phyloP scores from a whole-genome alignment of 2,797 vertebrate species.

The Takifugu rubripes region DNA sequence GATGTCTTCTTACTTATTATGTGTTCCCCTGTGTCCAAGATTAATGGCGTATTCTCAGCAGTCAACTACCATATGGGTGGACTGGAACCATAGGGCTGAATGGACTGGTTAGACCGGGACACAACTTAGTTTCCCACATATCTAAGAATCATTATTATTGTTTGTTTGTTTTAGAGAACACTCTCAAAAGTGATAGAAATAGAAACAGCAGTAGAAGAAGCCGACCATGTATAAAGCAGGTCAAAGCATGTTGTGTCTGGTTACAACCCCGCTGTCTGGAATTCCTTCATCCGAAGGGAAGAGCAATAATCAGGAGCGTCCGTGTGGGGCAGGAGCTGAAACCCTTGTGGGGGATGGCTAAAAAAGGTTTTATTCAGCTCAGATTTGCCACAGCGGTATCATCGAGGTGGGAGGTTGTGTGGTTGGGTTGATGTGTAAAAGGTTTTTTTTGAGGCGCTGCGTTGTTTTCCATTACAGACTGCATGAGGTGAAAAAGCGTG shows the following conservation, averaged over 20 bases:
- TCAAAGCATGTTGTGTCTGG: conserved; percentile 56
- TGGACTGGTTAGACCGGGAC: too few species aligned
- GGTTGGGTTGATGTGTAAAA: conserved; percentile 6
- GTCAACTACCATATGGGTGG: too few species aligned
- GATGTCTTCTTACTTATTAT: too few species aligned
- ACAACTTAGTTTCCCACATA: too few species aligned
- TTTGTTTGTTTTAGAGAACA: too few species aligned
- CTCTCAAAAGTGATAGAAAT: neutral
- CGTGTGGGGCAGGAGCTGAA: conserved; percentile 30
- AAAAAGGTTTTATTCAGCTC: conserved; percentile 40
- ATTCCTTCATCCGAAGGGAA: conserved; percentile 46
- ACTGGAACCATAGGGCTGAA: too few species aligned
- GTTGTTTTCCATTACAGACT: conserved; percentile 64
- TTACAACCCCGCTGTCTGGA: conserved; percentile 60
- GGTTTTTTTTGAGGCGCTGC: conserved; percentile 33
- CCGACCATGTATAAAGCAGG: conserved; percentile 15
- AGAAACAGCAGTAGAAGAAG: conserved; percentile 5
- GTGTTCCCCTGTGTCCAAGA: too few species aligned
- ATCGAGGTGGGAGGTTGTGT: conserved; percentile 62
- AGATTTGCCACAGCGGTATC: conserved; percentile 15
- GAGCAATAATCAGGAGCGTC: conserved; percentile 45
- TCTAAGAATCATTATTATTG: too few species aligned
- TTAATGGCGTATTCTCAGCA: too few species aligned
- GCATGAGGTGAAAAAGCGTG: conserved; percentile 57
- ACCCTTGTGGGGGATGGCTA: conserved; percentile 27